Evolutionary conservation across 2,113 vertebrate genomes (phyloP).

Genomic region (Pyrgilauda ruficollis): DNA sequence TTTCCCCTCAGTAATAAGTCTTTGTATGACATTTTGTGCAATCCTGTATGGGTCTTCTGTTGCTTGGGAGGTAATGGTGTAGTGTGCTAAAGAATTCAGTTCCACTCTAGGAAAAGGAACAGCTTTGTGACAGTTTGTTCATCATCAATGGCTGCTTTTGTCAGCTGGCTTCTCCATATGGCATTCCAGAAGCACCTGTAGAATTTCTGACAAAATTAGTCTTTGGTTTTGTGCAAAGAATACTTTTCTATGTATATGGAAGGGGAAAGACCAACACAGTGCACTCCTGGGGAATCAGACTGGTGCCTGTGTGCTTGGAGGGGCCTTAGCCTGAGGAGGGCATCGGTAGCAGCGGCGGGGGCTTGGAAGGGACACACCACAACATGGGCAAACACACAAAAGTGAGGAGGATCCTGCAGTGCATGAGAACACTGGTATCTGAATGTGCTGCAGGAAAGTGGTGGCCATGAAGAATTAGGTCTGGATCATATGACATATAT

Average conservation of each 20-base stretch:
- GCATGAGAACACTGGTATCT: not conserved
- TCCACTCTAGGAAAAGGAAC: not conserved
- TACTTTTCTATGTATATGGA: not conserved
- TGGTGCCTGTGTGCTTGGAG: not conserved
- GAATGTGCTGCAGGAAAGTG: not conserved
- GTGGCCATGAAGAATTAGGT: not conserved
- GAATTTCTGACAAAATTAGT: not conserved
- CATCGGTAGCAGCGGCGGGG: accelerated
- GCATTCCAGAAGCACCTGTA: not conserved
- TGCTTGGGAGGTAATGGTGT: not conserved
- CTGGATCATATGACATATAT: not conserved
- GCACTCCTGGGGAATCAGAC: not conserved
- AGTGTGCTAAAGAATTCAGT: not conserved
- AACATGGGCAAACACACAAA: not conserved
- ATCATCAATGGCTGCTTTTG: not conserved
- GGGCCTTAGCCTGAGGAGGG: not conserved
- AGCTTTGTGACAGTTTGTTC: not conserved
- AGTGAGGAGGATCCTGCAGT: not conserved
- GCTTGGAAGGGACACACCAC: not conserved
- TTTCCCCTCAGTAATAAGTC: not conserved
- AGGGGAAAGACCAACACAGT: not conserved
- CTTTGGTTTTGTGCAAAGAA: not conserved
- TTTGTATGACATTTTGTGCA: not conserved
- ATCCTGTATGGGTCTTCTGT: not conserved
- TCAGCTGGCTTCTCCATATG: accelerated